Conservation (phyloP, 2,113 vertebrate genomes). For the Cynocephalus volans region DNA sequence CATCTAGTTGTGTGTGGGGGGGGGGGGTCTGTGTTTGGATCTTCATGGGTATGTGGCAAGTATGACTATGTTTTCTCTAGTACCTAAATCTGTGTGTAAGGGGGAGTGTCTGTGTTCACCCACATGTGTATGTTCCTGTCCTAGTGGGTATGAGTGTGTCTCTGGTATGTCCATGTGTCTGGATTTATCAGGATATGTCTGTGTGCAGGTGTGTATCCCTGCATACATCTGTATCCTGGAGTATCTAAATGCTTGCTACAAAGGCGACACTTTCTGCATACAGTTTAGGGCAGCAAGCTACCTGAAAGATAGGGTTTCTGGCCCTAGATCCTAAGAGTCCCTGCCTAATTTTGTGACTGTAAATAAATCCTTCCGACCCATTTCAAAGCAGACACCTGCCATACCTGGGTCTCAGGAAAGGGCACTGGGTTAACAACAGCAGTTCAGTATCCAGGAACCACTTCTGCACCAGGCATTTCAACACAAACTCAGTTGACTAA, state of each 20-base stretch:
- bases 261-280: neutral
- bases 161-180: neutral
- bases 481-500: neutral
- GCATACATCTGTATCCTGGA: neutral
- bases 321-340: neutral
- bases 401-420: neutral
- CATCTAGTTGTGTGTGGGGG: neutral
- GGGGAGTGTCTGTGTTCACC: neutral
- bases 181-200: neutral
- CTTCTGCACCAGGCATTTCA: neutral
- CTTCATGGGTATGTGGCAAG: neutral
- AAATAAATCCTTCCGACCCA: neutral
- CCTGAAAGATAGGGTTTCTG: neutral
- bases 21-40: neutral
- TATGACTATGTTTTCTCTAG: neutral
- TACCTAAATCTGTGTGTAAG: neutral
- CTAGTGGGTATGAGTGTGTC: neutral
- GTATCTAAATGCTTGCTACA: neutral
- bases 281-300: neutral
- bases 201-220: neutral
- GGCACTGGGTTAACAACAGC: neutral
- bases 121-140: neutral
- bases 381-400: neutral
- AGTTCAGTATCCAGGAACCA: neutral
- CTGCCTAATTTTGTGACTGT: neutral